Base-by-base conservation (phyloP, 1,140 invertebrate species). In the Drosophila grimshawi region DNA sequence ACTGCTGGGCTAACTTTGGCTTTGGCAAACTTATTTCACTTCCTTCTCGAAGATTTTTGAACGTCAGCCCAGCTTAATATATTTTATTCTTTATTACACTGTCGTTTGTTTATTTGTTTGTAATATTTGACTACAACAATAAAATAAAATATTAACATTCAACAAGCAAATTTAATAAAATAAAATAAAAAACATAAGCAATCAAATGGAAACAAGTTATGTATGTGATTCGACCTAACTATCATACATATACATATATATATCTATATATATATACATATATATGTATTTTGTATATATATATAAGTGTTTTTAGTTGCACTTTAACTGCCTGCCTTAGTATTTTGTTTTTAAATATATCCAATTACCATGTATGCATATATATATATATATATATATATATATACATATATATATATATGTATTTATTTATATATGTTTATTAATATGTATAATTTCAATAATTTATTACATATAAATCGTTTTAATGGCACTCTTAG, bases 401-500 rank as follows among this genome's bases (percentile, higher is more conserved):
- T 57, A 45, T 55, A 57, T 43, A 57, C 33, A 52, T 53, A 46
- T 46, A 35, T 66, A 51, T 60, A 59, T 59, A 53, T 64, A 39
- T 70, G 62, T 66, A 71, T 71, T 86, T 76, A 78, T 76, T 48
- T 51, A 73, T 67, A 72, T 81, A 63, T 63, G 74, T 82, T 77
- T 77, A 65, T 75, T 81, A 80, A 75, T 75, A 70, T 75, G 65
- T 86, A 86, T 83, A 86, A 86, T 86, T 86, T 86, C 85, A 88
- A 86, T 86, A 86, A 86, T 86, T 86, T 86, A 86, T 86, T 78
- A 78, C 83, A 88, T 86, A 79, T 86, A 89, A 89, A 85, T 88
- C 89, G 88, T 72, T 88, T 88, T 88, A 88, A 88, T 88, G 85
- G 85, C 85, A 88, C 85, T 88, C 86, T 80, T 89, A 88, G 85